Percentiles rank a stretch among this genome's conserved stretches.
phyloP scores from a whole-genome alignment of 2,797 vertebrate genomes.

The Paguma larvata region DNA sequence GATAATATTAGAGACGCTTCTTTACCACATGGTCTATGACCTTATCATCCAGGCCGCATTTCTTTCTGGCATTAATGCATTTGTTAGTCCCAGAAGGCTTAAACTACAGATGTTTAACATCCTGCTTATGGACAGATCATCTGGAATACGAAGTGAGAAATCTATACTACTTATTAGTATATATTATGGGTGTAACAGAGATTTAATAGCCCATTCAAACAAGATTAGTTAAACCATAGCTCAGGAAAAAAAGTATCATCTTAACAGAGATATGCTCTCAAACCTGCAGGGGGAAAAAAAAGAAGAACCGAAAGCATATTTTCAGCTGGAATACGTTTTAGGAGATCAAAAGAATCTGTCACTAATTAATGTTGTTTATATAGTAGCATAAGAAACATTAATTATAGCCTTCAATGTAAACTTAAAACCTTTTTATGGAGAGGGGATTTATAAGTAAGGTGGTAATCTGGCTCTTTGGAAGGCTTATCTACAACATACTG shows the following conservation, averaged over 20 bases:
- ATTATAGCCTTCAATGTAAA: slow-evolving; percentile 89
- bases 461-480: slow-evolving; percentile 89
- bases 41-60: slow-evolving; percentile 95
- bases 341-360: slow-evolving; percentile 88
- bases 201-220: slow-evolving; percentile 90
- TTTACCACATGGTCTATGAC: slow-evolving; percentile 90
- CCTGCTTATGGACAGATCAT: slow-evolving; percentile 91
- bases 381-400: slow-evolving; percentile 89
- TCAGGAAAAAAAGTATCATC: slow-evolving; percentile 84
- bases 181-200: slow-evolving; percentile 89
- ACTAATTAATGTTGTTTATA: slow-evolving; percentile 89
- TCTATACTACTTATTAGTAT: slow-evolving; percentile 91
- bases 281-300: slow-evolving; percentile 79
- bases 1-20: slow-evolving; percentile 83
- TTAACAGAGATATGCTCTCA: slow-evolving; percentile 86
- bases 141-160: slow-evolving; percentile 91
- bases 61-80: slow-evolving; percentile 96
- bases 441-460: slow-evolving; percentile 88
- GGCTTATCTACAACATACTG: slow-evolving; percentile 86
- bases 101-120: slow-evolving; percentile 94
- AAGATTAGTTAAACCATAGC: slow-evolving; percentile 89
- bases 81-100: slow-evolving; percentile 95
- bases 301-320: slow-evolving; percentile 83
- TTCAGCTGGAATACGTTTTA: slow-evolving; percentile 87
- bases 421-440: slow-evolving; percentile 87